Base-by-base conservation (phyloP, 2,888 invertebrate genomes). In the Nowickia ferox region DNA sequence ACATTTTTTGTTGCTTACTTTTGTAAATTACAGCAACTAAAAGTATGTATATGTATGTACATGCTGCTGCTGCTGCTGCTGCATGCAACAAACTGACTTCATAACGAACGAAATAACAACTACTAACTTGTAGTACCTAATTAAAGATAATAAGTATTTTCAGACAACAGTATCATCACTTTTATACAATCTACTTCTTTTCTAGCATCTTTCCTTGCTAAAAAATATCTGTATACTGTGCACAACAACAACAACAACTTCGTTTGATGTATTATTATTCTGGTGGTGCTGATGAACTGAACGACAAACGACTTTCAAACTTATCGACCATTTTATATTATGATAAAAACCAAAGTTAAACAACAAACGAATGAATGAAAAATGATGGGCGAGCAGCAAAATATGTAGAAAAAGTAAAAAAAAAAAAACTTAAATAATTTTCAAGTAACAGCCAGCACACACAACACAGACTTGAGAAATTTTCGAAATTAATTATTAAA, bases 111-210 rank as follows among this genome's bases (percentile, higher is more conserved):
- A 51, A 74, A 72, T 80, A 74, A 38, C 51, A 71, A 83, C 83
- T 72, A 79, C 82, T 69, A 30, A 71, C 61, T 82, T 76, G 66
- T 44, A 76, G 71, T 79, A 79, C 42, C 83, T 86, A 86, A 86
- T 86, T 86, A 86, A 86, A 86, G 86, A 79, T 86, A 86, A 86
- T 86, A 86, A 86, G 86, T 79, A 79, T 83, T 79, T 83, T 83
- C 86, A 79, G 79, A 76, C 82, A 83, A 55, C 79, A 83, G 86
- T 83, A 86, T 82, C 86, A 86, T 83, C 86, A 86, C 86, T 86
- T 86, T 86, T 86, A 79, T 59, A 75, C 57, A 55, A 44, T 72
- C n/a, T 42, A 72, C 13, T 65, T 9, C 40, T 72, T 80, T 17
- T 59, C 48, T 1, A 66, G 44, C 10, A 63, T 63, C 63, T 46